Evolutionary conservation across 2,797 vertebrate genomes (phyloP).

Genomic region (Anguilla pacifica): DNA sequence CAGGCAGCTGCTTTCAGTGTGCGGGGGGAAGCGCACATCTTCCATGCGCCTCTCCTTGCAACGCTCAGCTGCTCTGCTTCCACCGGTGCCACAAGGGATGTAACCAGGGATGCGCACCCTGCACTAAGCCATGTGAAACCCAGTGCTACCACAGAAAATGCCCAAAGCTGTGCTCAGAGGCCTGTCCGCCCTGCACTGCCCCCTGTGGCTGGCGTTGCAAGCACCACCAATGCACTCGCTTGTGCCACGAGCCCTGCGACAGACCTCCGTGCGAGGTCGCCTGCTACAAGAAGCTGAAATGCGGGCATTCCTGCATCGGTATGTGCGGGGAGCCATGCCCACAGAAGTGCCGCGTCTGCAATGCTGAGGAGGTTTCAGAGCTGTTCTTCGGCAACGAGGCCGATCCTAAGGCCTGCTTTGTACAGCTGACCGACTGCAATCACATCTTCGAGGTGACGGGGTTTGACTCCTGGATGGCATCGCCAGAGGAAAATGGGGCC

Average conservation of each 20-base stretch:
- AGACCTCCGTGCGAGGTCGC: slow-evolving; percentile 38
- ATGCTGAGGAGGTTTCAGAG: slow-evolving; percentile 44
- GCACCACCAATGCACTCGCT: slow-evolving; percentile 39
- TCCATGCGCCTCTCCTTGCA: slow-evolving; percentile 33
- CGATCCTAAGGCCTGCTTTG: slow-evolving; percentile 42
- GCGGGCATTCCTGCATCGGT: slow-evolving; percentile 48
- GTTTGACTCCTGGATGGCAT: slow-evolving; percentile 46
- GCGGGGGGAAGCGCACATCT: slow-evolving; percentile 18
- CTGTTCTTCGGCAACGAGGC: slow-evolving; percentile 46
- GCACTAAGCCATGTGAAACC: slow-evolving; percentile 36
- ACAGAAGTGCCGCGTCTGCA: slow-evolving; percentile 44
- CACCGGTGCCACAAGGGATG: slow-evolving; percentile 41
- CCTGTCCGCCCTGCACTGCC: slow-evolving; percentile 37
- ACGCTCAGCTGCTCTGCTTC: slow-evolving; percentile 36
- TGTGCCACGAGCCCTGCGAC: slow-evolving; percentile 47
- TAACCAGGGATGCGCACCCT: slow-evolving; percentile 36
- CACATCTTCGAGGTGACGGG: slow-evolving; percentile 48
- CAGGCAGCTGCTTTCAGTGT: slow-evolving; percentile 39
- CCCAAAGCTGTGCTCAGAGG: slow-evolving; percentile 34
- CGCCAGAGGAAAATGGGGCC: slow-evolving; percentile 4
- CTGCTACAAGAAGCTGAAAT: slow-evolving; percentile 37
- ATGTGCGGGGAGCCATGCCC: slow-evolving; percentile 53
- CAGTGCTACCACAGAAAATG: slow-evolving; percentile 47
- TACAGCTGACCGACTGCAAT: slow-evolving; percentile 47
- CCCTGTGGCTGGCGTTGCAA: slow-evolving; percentile 41